A percentile compares a stretch with the other conserved stretches of the same genome.
Conservation (phyloP, 2,113 vertebrate genomes). For the Lamprologus tigripictilis region DNA sequence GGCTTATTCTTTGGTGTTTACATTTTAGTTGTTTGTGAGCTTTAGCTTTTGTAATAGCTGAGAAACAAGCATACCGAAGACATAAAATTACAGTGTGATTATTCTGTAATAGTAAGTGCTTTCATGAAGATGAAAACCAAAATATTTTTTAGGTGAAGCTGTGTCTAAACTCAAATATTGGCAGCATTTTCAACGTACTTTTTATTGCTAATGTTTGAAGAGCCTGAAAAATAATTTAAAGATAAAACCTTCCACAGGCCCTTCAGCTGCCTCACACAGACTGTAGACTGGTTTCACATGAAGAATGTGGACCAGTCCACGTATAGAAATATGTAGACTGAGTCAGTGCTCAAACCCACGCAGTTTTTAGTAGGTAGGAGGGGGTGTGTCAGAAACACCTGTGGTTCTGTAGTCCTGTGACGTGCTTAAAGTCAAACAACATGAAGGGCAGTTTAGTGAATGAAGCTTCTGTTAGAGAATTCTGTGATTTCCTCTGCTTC, state of each 20-base stretch:
- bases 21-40: neutral
- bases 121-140: neutral
- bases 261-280: neutral
- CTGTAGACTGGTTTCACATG: neutral
- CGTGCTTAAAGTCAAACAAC: neutral
- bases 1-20: neutral
- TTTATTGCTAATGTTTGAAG: neutral
- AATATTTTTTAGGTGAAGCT: neutral
- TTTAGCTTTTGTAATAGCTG: neutral
- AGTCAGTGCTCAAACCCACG: neutral
- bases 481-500: neutral
- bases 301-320: neutral
- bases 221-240: neutral
- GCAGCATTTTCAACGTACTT: neutral
- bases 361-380: neutral
- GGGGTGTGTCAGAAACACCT: neutral
- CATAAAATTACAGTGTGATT: neutral
- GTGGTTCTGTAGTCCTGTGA: neutral
- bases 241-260: neutral
- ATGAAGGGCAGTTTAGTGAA: neutral
- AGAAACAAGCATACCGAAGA: neutral
- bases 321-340: neutral
- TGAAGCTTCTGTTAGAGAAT: neutral
- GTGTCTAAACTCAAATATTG: neutral
- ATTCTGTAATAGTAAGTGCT: neutral